Base-by-base conservation (phyloP, 2,888 invertebrate species). In the Matsumyia berberina region DNA sequence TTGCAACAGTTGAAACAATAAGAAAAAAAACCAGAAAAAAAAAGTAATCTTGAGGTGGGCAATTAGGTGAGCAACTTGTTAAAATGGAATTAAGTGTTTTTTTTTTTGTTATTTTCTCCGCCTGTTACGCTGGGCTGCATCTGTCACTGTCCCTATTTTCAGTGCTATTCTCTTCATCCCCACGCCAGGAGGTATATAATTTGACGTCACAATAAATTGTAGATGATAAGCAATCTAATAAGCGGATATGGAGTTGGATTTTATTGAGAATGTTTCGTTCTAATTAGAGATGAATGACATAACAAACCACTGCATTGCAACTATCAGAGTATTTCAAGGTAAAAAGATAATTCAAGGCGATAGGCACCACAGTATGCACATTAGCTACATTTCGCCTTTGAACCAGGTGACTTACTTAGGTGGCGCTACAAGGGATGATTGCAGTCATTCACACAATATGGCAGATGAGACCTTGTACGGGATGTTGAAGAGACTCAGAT, bases 31-130 rank as follows among this genome's bases (percentile, higher is more conserved):
- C 1, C 24, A 24, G 24, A 24, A 17, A 29, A 37, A 67, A 51
- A 17, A 42, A 17, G 6, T 62, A 42, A 66, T 74, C 57, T 66
- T 74, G 46, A 74, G 64, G 64, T 74, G 74, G 46, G 55, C 64
- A 74, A 74, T 74, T 73, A 73, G 72, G 62, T 15, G 49, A 51
- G 53, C 39, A 73, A 73, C 73, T 73, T 53, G 53, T 73, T 73
- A 62, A 73, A 73, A 73, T 73, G 31, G 42, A 55, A 73, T 73
- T 73, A 74, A 74, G 64, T 57, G 57, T 55, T 66, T 74, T 66
- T 17, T 12, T 24, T 39, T 39, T 19, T 12, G 5, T 39, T 29
- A 2, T 1, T 37, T n/a, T 12, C 49, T 62, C 17, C 33, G 11
- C 46, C 49, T 74, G 31, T 46, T 33, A 55, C 19, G n/a, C 1